phyloP scores from a whole-genome alignment of 2,113 vertebrate species.

The Caloenas nicobarica region DNA sequence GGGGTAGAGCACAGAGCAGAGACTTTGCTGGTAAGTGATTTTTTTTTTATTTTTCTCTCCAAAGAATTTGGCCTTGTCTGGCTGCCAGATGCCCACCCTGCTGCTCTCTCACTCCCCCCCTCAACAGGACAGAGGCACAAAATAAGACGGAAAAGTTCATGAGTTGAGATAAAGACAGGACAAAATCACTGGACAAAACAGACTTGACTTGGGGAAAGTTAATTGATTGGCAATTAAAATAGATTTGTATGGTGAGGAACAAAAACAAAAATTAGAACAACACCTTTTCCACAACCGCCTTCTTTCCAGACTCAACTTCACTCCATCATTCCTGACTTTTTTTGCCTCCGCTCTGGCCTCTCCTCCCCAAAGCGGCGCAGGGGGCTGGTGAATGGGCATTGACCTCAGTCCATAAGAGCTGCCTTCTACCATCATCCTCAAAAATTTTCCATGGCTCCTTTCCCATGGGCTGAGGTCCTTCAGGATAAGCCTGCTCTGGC shows the following conservation, averaged over 20 bases:
- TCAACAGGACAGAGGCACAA: background rate
- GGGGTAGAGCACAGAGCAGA: background rate
- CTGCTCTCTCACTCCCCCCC: background rate
- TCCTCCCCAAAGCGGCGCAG: fast-evolving
- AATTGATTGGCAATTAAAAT: background rate
- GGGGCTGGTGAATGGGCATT: fast-evolving
- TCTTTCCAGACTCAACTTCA: background rate
- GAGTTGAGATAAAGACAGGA: background rate
- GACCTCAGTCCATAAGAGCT: background rate
- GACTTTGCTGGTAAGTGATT: background rate
- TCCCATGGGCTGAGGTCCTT: background rate
- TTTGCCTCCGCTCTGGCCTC: background rate
- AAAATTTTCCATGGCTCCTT: background rate
- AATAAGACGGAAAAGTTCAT: background rate
- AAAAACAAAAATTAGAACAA: background rate
- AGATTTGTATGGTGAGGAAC: background rate
- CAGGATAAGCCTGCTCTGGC: background rate
- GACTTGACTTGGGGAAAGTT: background rate
- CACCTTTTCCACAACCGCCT: fast-evolving
- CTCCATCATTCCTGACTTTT: background rate
- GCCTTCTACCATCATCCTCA: fast-evolving
- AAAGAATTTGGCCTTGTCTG: background rate
- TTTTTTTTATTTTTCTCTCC: background rate
- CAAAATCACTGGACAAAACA: background rate
- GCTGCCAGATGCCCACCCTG: background rate